Percentiles rank a stretch among this genome's conserved stretches.
Evolutionary conservation across 2,888 invertebrate species (phyloP).

Genomic region (Nemurella pictetii): DNA sequence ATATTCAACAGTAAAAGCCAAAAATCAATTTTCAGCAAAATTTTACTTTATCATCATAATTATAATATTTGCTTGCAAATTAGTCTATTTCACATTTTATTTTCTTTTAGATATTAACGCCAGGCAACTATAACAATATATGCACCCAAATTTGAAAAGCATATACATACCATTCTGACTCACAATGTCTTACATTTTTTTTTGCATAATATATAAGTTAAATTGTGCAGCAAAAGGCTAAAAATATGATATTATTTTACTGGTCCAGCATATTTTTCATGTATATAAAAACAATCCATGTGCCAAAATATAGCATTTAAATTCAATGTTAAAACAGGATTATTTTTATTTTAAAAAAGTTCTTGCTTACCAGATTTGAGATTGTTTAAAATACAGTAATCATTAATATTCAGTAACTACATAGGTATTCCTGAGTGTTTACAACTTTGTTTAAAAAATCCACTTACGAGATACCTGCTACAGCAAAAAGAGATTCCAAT

Average conservation of each 20-base stretch:
- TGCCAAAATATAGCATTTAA: conserved; percentile 4
- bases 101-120: neutral
- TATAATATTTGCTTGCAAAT: neutral
- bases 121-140: neutral
- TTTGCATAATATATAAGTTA: neutral
- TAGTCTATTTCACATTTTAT: neutral
- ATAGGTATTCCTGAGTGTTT: conserved; percentile 23
- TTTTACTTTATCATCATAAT: neutral
- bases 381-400: neutral
- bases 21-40: neutral
- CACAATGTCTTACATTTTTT: neutral
- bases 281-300: conserved; percentile 16
- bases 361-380: neutral
- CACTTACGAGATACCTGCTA: neutral
- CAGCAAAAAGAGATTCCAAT: neutral
- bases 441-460: neutral
- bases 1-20: neutral
- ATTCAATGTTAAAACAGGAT: conserved; percentile 13
- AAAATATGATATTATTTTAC: conserved; percentile 11
- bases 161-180: neutral
- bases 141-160: neutral
- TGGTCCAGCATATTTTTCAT: conserved; percentile 17
- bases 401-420: neutral
- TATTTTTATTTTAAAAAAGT: neutral
- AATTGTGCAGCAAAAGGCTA: conserved; percentile 18